A percentile compares a stretch with the other conserved stretches of the same genome.
phyloP scores from a whole-genome alignment of 2,113 vertebrate species.

The Syngnathus floridae region DNA sequence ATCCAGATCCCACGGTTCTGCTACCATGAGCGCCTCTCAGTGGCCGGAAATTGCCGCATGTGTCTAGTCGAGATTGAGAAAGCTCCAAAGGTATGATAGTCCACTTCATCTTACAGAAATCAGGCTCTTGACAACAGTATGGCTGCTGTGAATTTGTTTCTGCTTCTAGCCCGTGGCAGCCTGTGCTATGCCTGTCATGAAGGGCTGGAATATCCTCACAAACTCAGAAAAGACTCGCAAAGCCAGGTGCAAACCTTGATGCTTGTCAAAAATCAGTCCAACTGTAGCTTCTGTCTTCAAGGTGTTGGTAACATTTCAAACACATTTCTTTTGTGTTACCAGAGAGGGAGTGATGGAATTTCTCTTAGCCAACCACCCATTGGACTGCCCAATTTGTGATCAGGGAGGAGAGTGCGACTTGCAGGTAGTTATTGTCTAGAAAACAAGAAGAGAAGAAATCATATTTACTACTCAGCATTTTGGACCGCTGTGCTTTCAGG shows the following conservation, averaged over 20 bases:
- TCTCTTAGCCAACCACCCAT: conserved; percentile 90
- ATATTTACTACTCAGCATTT: background rate
- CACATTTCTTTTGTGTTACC: conserved; percentile 16
- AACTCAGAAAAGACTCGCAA: conserved; percentile 95
- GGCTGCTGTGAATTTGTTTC: background rate
- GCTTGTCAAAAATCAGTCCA: background rate
- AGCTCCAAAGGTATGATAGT: conserved; percentile 83
- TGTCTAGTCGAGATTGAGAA: conserved; percentile 98
- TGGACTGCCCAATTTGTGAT: conserved; percentile 98
- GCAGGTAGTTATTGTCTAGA: conserved; percentile 72
- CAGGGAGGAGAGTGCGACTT: conserved; percentile 98
- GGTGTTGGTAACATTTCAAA: background rate
- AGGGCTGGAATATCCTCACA: conserved; percentile 98
- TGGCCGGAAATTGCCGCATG: conserved; percentile 98
- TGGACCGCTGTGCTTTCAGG: conserved; percentile 64
- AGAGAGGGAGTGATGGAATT: conserved; percentile 99
- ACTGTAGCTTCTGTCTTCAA: background rate
- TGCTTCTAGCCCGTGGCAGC: conserved; percentile 85
- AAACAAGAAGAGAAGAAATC: background rate
- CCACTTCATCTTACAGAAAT: background rate
- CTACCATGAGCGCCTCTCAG: conserved; percentile 93
- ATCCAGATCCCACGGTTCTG: conserved; percentile 97
- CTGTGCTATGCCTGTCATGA: conserved; percentile 99
- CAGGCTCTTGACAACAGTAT: background rate
- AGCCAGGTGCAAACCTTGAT: conserved; percentile 77